A percentile compares a stretch with the other conserved stretches of the same genome.
Conservation (phyloP, 2,113 vertebrate species). For the Rana temporaria region DNA sequence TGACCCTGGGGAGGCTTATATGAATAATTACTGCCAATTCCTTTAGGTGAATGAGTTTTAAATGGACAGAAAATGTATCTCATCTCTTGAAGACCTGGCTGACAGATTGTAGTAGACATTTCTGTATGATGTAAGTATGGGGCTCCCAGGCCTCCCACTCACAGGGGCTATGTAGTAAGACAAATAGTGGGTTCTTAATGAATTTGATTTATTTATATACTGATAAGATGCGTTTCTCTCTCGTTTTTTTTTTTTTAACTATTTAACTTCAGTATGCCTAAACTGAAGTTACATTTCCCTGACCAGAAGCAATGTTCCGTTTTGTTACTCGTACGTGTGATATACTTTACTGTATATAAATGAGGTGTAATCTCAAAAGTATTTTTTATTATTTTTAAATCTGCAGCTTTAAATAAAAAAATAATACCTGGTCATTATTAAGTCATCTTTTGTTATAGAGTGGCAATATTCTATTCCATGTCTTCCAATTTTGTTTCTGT, state of each 20-base stretch:
- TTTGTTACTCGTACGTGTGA: background rate
- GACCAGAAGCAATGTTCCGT: background rate
- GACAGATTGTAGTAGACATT: constrained; percentile 11
- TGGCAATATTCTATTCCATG: too few relatives aligned
- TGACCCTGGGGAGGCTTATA: background rate
- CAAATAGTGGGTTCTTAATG: constrained; percentile 51
- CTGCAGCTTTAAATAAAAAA: too few relatives aligned
- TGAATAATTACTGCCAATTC: constrained; percentile 33
- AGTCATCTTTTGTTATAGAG: too few relatives aligned
- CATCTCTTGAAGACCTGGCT: constrained; percentile 2
- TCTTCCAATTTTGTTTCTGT: too few relatives aligned
- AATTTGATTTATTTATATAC: constrained; percentile 56
- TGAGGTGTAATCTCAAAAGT: too few relatives aligned
- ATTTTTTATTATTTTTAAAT: too few relatives aligned
- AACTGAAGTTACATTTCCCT: constrained; percentile 4
- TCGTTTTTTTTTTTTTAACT: background rate
- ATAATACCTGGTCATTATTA: too few relatives aligned
- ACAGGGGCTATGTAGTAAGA: constrained; percentile 44
- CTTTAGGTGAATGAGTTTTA: constrained; percentile 2
- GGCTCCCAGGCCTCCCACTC: constrained; percentile 9
- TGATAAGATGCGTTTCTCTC: constrained; percentile 42
- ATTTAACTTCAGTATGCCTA: background rate
- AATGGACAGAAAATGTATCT: constrained; percentile 1
- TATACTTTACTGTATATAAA: background rate
- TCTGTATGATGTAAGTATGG: constrained; percentile 1